Evolutionary conservation across 2,113 vertebrate species (phyloP).

Genomic region (Martes martes): DNA sequence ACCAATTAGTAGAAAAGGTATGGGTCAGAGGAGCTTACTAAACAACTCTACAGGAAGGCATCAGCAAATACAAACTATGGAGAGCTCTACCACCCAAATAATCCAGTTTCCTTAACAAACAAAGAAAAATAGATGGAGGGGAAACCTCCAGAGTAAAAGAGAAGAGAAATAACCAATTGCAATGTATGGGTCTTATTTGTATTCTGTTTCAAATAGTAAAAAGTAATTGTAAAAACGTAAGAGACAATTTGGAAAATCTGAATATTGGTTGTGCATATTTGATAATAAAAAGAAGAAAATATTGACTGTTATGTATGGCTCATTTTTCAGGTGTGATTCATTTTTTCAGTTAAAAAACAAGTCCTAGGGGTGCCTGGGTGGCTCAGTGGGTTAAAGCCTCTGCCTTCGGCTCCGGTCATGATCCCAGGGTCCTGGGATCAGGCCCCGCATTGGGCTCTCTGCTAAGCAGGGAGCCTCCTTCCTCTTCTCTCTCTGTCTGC

Average conservation of each 20-base stretch:
- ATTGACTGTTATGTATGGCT: not conserved
- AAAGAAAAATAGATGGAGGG: not conserved
- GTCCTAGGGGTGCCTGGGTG: too few relatives aligned
- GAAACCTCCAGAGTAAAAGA: not conserved
- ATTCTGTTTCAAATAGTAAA: not conserved
- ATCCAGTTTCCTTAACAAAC: not conserved
- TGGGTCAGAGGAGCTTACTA: not conserved
- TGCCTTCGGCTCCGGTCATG: too few relatives aligned
- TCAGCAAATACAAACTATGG: not conserved
- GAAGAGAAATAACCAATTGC: not conserved
- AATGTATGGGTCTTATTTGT: not conserved
- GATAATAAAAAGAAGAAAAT: not conserved
- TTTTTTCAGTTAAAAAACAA: constrained; percentile 3
- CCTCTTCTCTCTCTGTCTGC: too few relatives aligned
- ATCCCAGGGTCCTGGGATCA: too few relatives aligned
- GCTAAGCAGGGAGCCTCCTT: too few relatives aligned
- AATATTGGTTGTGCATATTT: not conserved
- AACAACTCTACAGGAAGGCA: not conserved
- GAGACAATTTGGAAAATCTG: not conserved
- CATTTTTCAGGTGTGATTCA: not conserved
- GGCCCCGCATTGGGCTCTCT: too few relatives aligned
- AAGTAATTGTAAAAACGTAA: not conserved
- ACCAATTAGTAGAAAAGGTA: not conserved
- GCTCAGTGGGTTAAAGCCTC: too few relatives aligned
- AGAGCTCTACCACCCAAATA: not conserved